Base-by-base conservation (phyloP, 1,140 invertebrate species). In the Conopomorpha cramerella region DNA sequence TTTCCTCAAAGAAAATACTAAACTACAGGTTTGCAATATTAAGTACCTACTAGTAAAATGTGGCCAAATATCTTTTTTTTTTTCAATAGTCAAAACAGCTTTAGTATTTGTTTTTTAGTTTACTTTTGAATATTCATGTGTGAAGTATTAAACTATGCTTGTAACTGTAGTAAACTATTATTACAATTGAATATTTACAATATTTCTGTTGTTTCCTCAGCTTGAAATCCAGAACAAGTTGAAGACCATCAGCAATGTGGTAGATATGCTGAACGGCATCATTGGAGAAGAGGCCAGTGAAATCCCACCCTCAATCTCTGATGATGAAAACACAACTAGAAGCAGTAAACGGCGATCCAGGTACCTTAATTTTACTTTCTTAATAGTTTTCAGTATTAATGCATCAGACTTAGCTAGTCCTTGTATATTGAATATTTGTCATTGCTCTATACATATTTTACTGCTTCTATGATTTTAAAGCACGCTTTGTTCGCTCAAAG, bases 171-270 rank as follows among this genome's bases (percentile, higher is more conserved):
- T n/a, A n/a, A n/a, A n/a, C n/a, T n/a, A n/a, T n/a, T n/a, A n/a
- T 43, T 37, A 48, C 39, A 38, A 46, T 30, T 42, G 35, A 34
- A 38, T 37, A 39, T 38, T 34, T 37, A 41, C 46, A 46, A 40
- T 29, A 40, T 40, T 36, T 34, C 44, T 53, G 48, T 34, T 47
- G 49, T 54, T 46, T 64, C 51, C 54, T 45, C 79, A 91, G 89
- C 81, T 84, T 58, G 88, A 91, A 80, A 90, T 92, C 39, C 86
- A 90, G 67, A 88, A 84, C 49, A 91, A 91, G 78, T 72, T 91
- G 66, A 90, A 89, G 64, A 88, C 88, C 0, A 89, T 91, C 47
- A 84, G 86, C 64, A 91, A 90, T 64, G 88, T 91, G 1, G 89
- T 92, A 46, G 89, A 92, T 47, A 91, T 91, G 87, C 68, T 92